phyloP scores from a whole-genome alignment of 1,140 invertebrate genomes.

The Lasioglossum albipes region DNA sequence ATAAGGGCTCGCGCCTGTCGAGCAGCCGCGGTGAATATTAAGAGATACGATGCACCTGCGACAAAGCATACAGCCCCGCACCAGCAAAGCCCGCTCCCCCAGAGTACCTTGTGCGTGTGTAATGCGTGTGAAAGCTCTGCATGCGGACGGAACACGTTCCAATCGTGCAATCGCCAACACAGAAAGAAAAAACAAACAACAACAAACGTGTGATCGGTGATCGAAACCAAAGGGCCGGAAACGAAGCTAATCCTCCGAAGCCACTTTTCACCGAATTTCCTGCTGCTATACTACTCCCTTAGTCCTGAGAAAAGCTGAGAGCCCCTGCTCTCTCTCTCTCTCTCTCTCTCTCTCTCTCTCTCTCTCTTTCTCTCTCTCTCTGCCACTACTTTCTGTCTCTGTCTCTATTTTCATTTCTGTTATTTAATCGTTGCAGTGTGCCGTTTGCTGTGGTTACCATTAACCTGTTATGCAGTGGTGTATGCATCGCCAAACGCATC shows the following conservation, averaged over 20 bases:
- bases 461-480: slow-evolving; percentile 35
- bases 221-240: too few species aligned
- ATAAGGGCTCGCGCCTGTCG: too few species aligned
- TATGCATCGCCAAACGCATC: slow-evolving; percentile 35
- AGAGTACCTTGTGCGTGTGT: slow-evolving; percentile 41
- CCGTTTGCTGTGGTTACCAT: slow-evolving; percentile 71
- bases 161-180: background rate
- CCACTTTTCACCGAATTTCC: too few species aligned
- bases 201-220: background rate
- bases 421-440: slow-evolving; percentile 71
- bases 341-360: background rate
- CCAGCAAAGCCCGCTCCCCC: background rate
- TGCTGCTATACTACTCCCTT: too few species aligned
- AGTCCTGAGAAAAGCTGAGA: too few species aligned
- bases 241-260: too few species aligned
- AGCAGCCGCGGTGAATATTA: too few species aligned
- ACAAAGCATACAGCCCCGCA: background rate
- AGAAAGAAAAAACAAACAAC: background rate
- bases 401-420: slow-evolving; percentile 50
- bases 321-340: background rate
- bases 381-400: background rate
- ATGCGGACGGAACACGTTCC: slow-evolving; percentile 5
- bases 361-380: slow-evolving; percentile 17
- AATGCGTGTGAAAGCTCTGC: slow-evolving; percentile 42
- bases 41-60: slow-evolving; percentile 5